phyloP scores from a whole-genome alignment of 1,140 invertebrate genomes.

The Coelopa frigida region DNA sequence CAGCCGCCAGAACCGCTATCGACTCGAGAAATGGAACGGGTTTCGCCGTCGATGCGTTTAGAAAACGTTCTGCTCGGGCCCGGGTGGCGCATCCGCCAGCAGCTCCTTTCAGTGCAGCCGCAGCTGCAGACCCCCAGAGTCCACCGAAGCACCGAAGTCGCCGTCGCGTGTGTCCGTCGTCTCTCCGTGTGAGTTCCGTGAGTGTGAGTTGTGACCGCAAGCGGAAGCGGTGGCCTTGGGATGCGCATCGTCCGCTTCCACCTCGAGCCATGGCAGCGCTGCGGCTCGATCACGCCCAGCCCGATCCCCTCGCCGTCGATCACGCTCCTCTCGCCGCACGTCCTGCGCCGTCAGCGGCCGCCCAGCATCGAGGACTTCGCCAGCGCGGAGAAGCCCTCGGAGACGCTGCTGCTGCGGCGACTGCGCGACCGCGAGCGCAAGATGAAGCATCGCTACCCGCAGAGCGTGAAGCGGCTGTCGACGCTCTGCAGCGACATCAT shows the following conservation, averaged over 20 bases:
- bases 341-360: constrained; percentile 37
- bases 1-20: too few species aligned
- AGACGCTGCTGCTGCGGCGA: constrained; percentile 8
- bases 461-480: constrained; percentile 40
- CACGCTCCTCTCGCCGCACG: constrained; percentile 34
- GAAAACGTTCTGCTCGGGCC: too few species aligned
- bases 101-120: too few species aligned
- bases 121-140: too few species aligned
- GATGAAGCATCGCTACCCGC: constrained; percentile 37
- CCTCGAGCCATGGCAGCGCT: constrained; percentile 42
- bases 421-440: constrained; percentile 22
- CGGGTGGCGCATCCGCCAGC: too few species aligned
- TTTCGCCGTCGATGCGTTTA: too few species aligned
- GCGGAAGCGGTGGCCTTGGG: neutral
- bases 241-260: constrained; percentile 45
- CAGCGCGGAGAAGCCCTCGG: constrained; percentile 2
- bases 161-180: too few species aligned
- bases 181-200: too few species aligned
- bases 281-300: constrained; percentile 35
- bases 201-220: too few species aligned
- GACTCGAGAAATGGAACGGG: too few species aligned
- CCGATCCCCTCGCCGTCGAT: constrained; percentile 39
- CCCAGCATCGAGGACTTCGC: constrained; percentile 33
- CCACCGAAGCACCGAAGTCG: too few species aligned
- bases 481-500: constrained; percentile 41